Conservation (phyloP, 2,888 invertebrate species). For the Phoronis australis region DNA sequence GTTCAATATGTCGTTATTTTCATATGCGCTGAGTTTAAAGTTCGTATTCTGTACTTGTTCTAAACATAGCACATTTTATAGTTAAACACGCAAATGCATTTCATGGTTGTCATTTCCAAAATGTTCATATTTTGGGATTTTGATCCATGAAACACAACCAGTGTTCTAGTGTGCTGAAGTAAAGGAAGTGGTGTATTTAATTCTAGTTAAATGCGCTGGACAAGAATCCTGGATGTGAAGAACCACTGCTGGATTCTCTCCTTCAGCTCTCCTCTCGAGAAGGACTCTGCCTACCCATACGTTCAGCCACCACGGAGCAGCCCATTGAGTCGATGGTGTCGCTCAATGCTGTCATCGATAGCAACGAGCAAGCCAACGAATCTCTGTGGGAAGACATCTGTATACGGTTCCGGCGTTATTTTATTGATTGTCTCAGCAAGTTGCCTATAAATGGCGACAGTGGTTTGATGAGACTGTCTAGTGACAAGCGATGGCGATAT, state of each 20-base stretch:
- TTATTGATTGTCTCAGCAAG: slow-evolving; percentile 28
- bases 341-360: slow-evolving; percentile 38
- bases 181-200: too few species aligned
- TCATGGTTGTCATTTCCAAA: too few species aligned
- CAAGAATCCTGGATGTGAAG: slow-evolving; percentile 40
- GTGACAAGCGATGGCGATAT: slow-evolving; percentile 29
- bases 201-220: slow-evolving; percentile 28
- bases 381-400: slow-evolving; percentile 33
- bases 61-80: too few species aligned
- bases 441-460: slow-evolving; percentile 23
- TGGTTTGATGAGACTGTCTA: slow-evolving; percentile 21
- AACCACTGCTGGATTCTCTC: slow-evolving; percentile 36
- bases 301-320: slow-evolving; percentile 19
- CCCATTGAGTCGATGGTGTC: slow-evolving; percentile 34
- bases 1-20: too few species aligned
- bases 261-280: slow-evolving; percentile 38
- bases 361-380: slow-evolving; percentile 30
- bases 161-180: too few species aligned
- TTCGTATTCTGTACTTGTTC: too few species aligned
- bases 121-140: too few species aligned
- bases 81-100: background rate
- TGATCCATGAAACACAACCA: too few species aligned
- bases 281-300: slow-evolving; percentile 39
- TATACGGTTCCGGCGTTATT: slow-evolving; percentile 22
- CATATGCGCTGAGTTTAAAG: too few species aligned